Base-by-base conservation (phyloP, 2,113 vertebrate species). In the Anseranas semipalmata region DNA sequence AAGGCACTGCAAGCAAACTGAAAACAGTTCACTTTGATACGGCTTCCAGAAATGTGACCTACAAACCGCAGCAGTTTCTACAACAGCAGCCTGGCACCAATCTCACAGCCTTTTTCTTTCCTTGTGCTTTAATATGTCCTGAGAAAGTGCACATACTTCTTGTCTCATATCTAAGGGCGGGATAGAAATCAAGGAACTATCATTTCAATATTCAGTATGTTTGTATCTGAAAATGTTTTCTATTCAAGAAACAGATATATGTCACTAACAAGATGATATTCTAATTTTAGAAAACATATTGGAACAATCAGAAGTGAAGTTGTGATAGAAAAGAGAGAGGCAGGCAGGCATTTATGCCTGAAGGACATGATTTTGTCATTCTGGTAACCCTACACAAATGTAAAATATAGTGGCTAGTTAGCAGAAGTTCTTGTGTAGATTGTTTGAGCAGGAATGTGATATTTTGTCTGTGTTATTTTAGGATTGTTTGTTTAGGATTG, bases 41-140 rank as follows among this genome's bases (percentile, higher is more conserved):
- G 75, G 22, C 21, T 91, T 96, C 66, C 77, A 92, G 93, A 95
- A 95, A 92, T 56, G 68, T 75, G 91, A 95, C 84, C 77, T 96
- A 91, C 80, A 95, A 92, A 73, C 4, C 18, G 72, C 53, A 81
- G 52, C 50, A 39, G 80, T 89, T 95, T 92, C 25, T 39, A 77
- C 94, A 95, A 53, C 74, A 93, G 41, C 32, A 83, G 30, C n/a
- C 52, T 85, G 84, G 12, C 46, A 94, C 25, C 43, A 67, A 41
- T 78, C 20, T 92, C 60, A 71, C 46, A 75, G 46, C 8, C 15
- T 79, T 87, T 76, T 93, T 74, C 11, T 89, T 75, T 86, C n/a
- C 35, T 53, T 74, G 41, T 9, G 30, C 70, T 94, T 94, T 89
- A 56, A 87, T 93, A 68, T 81, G 41, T 30, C 33, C 68, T 87